phyloP scores from a whole-genome alignment of 2,888 invertebrate species.

The Macrostomum cliftonense region DNA sequence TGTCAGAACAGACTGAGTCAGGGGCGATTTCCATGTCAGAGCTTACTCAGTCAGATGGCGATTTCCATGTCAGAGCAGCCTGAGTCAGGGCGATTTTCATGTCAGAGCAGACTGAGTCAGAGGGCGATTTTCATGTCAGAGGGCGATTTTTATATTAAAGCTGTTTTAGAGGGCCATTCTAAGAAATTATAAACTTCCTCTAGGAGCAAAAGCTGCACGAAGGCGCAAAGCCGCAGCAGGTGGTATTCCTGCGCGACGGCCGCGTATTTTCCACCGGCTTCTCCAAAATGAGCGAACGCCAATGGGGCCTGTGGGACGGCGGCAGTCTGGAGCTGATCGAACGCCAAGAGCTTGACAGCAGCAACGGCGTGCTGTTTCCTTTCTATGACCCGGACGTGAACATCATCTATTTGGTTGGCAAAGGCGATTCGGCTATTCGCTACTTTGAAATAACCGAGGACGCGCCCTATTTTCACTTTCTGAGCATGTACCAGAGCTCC shows the following conservation, averaged over 20 bases:
- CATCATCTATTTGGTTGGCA: conserved; percentile 56
- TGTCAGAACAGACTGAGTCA: too few species aligned
- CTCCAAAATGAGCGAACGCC: conserved; percentile 74
- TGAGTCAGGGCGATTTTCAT: too few species aligned
- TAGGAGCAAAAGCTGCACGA: conserved; percentile 67
- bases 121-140: too few species aligned
- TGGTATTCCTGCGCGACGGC: conserved; percentile 62
- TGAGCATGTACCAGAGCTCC: conserved; percentile 69
- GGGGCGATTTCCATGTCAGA: too few species aligned
- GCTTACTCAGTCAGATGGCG: too few species aligned
- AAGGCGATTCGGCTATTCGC: conserved; percentile 78
- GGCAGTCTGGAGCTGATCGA: conserved; percentile 22
- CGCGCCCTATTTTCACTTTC: conserved; percentile 70
- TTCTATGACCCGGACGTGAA: conserved; percentile 78
- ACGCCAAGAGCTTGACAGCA: conserved; percentile 41
- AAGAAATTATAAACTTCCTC: too few species aligned
- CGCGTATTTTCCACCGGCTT: conserved; percentile 73
- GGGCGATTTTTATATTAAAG: too few species aligned
- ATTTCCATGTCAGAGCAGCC: too few species aligned
- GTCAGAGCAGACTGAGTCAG: too few species aligned
- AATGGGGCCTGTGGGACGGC: conserved; percentile 59
- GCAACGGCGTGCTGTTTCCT: conserved; percentile 61
- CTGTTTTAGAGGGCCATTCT: too few species aligned
- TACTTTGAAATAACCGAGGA: conserved; percentile 84
- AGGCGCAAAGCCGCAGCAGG: conserved; percentile 51